Percentiles rank a stretch among this genome's conserved stretches.
These are phyloP conservation scores for Procavia capensis DNA, from an alignment of 2,113 vertebrate genomes.

Conservation along the genomic window DNA sequence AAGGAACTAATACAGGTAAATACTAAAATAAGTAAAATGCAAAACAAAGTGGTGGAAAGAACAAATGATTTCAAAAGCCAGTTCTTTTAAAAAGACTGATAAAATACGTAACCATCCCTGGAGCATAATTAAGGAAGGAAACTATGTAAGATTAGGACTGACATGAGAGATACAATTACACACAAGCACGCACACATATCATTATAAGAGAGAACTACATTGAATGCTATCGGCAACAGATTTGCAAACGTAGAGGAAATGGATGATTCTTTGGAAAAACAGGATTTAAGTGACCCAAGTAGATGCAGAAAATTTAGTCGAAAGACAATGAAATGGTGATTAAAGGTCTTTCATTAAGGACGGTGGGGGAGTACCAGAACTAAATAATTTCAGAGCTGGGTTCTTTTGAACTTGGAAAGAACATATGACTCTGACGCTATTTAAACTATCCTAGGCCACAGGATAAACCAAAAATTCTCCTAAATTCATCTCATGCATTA, in stretches of 20 bases:
- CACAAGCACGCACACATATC: neutral
- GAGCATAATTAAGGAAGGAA: neutral
- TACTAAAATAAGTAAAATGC: neutral
- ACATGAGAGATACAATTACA: neutral
- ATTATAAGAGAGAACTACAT: neutral
- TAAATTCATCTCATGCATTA: neutral
- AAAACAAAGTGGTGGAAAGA: neutral
- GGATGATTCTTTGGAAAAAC: neutral
- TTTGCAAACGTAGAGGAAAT: neutral
- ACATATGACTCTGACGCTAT: neutral
- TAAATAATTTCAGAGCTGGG: conserved; percentile 13
- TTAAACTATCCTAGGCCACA: neutral
- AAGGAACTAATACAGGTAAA: neutral
- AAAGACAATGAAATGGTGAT: neutral
- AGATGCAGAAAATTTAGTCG: neutral
- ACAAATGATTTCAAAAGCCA: neutral
- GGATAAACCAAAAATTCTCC: neutral
- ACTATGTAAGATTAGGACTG: neutral
- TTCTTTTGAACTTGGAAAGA: neutral
- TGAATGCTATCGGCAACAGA: neutral
- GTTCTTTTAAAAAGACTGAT: neutral
- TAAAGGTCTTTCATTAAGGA: conserved; percentile 25
- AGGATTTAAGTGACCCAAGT: neutral
- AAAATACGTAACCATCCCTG: neutral
- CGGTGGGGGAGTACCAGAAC: neutral